Conservation (phyloP, 1,140 invertebrate genomes). For the Archegozetes longisetosus region DNA sequence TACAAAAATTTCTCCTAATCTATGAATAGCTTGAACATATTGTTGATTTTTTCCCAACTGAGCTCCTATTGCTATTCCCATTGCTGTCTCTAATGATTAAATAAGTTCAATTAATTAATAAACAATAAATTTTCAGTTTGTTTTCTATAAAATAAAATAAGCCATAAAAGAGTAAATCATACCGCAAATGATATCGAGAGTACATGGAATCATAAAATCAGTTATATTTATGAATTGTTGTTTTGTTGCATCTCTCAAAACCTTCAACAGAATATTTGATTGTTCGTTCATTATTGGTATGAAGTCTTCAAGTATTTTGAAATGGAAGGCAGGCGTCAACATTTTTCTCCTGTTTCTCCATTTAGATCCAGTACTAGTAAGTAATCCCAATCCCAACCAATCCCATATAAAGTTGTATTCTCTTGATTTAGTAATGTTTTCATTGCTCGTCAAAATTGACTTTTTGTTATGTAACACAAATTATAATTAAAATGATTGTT, state of each 20-base stretch:
- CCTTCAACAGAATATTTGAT: constrained; percentile 39
- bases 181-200: constrained; percentile 22
- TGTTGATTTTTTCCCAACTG: constrained; percentile 46
- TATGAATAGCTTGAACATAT: constrained; percentile 45
- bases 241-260: constrained; percentile 36
- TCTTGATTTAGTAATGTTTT: neutral
- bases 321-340: constrained; percentile 49
- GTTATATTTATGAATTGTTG: constrained; percentile 14
- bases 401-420: neutral
- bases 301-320: constrained; percentile 43
- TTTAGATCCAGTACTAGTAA: constrained; percentile 45
- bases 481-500: too few species aligned
- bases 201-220: constrained; percentile 14
- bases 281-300: constrained; percentile 39
- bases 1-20: constrained; percentile 16
- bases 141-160: too few species aligned
- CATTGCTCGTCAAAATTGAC: neutral
- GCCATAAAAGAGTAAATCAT: too few species aligned
- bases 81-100: constrained; percentile 50
- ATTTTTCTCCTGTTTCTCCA: constrained; percentile 45
- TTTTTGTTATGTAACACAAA: too few species aligned
- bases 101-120: too few species aligned
- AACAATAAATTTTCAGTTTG: too few species aligned
- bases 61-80: constrained; percentile 52
- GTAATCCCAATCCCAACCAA: constrained; percentile 30